phyloP scores from a whole-genome alignment of 2,113 vertebrate species.

The Eupsittula cactorum region DNA sequence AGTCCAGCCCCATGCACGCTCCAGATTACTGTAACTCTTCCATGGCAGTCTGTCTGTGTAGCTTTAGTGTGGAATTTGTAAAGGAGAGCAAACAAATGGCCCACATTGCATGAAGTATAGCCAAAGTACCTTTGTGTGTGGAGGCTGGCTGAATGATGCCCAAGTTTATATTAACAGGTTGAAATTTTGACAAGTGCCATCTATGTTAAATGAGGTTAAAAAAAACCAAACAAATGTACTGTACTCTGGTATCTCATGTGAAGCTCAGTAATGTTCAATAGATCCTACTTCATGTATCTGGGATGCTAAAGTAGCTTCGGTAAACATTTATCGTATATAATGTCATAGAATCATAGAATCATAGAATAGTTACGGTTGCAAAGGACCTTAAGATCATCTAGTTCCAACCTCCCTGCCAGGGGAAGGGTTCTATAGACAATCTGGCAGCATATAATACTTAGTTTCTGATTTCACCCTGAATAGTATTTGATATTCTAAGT shows the following conservation, averaged over 20 bases:
- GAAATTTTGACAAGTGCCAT: neutral
- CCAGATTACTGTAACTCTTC: neutral
- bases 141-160: neutral
- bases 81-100: constrained; percentile 6
- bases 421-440: neutral
- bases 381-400: no score
- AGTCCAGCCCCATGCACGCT: neutral
- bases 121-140: neutral
- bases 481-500: neutral
- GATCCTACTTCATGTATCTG: neutral
- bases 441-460: neutral
- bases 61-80: neutral
- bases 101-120: neutral
- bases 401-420: no score
- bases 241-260: neutral
- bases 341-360: neutral
- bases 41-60: neutral
- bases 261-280: neutral
- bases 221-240: neutral
- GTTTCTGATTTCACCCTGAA: neutral
- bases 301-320: neutral
- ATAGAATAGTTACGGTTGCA: no score
- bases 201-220: neutral
- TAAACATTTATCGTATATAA: neutral
- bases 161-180: neutral